Evolutionary conservation across 92 coral and sea anemone species (phyloP), one percentile per base, ranked within the genome.

Genomic region (Meandrina meandrites): DNA sequence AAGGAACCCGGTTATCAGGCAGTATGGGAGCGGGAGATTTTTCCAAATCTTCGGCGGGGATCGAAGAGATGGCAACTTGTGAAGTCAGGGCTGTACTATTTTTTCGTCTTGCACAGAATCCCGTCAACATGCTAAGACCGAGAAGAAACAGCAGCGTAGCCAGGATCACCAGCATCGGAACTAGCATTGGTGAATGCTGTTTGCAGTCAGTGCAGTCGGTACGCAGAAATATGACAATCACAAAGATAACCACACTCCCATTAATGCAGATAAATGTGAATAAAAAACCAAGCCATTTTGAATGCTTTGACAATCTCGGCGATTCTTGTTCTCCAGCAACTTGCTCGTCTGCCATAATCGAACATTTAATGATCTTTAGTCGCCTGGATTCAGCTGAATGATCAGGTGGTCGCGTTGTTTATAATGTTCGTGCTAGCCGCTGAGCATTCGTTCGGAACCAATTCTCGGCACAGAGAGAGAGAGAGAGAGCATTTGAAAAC

Each of bases 21-120:
- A 40, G 45, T 40, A 88, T 64, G 8, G 58, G 50, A 5, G 89
- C 89, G 14, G 93, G 93, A 12, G 90, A 73, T 78, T 89, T 91
- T 31, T 89, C 93, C 75, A 89, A 71, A 28, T 90, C 93, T 30
- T 81, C 88, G 7, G 88, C 93, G 1, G 94, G 82, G 81, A 94
- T 81, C 13, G 67, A 75, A 32, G 95, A 94, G 58, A 93, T 89
- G 13, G 89, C 91, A 31, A 92, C 92, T 19, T 80, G 80, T 6
- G 81, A 36, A 47, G 89, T 57, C 45, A 69, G 62, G 60, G 68
- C 24, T 60, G 8, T 5, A 30, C 30, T 60, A 30, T 18, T 22
- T 60, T 60, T 60, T 18, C 30, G 14, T 60, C 68, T 60, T 60
- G 30, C 0, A 8, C 68, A 60, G 27, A 60, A 60, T 27, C 30